Conservation (phyloP, 1,140 invertebrate genomes). For the Ridgeia piscesae region DNA sequence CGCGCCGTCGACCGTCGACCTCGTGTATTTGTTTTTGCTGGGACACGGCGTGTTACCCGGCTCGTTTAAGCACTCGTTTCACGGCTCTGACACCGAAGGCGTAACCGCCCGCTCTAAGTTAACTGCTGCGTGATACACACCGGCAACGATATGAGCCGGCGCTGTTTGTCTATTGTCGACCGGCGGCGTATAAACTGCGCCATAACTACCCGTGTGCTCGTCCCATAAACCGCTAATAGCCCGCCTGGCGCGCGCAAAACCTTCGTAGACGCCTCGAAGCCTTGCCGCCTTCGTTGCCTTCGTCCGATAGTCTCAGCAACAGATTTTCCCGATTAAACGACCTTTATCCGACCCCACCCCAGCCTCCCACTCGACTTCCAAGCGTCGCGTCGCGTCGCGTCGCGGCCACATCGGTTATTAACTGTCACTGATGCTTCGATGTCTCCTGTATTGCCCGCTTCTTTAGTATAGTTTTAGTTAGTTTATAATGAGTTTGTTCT, state of each 20-base stretch:
- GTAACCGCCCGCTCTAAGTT: not conserved
- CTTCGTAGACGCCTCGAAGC: not conserved
- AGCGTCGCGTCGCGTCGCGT: too few species aligned
- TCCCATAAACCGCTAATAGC: conserved; percentile 4
- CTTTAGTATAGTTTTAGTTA: too few species aligned
- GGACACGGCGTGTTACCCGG: too few species aligned
- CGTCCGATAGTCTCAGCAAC: not conserved
- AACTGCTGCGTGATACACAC: not conserved
- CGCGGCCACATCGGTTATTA: too few species aligned
- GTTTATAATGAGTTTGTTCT: too few species aligned
- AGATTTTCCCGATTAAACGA: not conserved
- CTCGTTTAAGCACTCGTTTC: too few species aligned
- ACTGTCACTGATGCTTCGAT: too few species aligned
- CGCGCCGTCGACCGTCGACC: too few species aligned
- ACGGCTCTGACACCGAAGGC: not conserved
- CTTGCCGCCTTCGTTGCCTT: not conserved
- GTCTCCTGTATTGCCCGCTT: too few species aligned
- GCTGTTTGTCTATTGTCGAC: not conserved
- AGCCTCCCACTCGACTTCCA: too few species aligned
- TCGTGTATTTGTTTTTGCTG: too few species aligned
- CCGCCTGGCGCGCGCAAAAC: not conserved
- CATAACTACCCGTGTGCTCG: not conserved
- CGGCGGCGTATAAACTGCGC: not conserved
- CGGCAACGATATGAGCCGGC: not conserved
- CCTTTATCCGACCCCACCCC: not conserved